phyloP scores from a whole-genome alignment of 2,888 invertebrate genomes.

The Melitaea athalia region DNA sequence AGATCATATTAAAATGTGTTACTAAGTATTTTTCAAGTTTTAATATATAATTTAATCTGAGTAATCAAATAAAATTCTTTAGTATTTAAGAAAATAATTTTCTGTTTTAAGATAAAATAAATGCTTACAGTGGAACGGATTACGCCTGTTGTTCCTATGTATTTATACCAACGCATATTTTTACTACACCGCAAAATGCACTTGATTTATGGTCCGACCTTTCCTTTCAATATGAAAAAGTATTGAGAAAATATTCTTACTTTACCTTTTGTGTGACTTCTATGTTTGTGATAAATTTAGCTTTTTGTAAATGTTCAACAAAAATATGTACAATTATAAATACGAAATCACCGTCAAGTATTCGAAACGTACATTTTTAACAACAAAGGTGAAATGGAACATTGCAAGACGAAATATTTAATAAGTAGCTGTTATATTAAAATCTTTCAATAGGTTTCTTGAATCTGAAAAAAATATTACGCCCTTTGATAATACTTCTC shows the following conservation, averaged over 20 bases:
- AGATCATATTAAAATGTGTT: no score
- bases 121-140: neutral
- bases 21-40: no score
- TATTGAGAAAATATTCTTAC: conserved; percentile 9
- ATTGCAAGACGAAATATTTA: neutral
- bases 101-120: neutral
- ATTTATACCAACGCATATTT: no score
- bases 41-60: no score
- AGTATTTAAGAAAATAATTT: neutral
- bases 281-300: neutral
- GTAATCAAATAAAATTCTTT: neutral
- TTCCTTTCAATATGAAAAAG: conserved; percentile 8
- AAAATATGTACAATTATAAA: neutral
- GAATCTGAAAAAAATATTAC: neutral
- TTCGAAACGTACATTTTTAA: neutral
- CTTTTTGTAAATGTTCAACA: conserved; percentile 1
- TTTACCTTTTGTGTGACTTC: neutral
- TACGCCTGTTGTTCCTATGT: neutral
- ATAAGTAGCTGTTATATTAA: neutral
- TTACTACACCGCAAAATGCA: conserved; percentile 2
- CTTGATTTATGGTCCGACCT: conserved; percentile 8
- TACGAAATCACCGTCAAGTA: neutral
- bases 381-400: neutral
- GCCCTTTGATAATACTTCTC: neutral
- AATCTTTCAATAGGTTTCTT: neutral